phyloP scores from a whole-genome alignment of 2,888 invertebrate genomes.

The Himalopsyche japonica region DNA sequence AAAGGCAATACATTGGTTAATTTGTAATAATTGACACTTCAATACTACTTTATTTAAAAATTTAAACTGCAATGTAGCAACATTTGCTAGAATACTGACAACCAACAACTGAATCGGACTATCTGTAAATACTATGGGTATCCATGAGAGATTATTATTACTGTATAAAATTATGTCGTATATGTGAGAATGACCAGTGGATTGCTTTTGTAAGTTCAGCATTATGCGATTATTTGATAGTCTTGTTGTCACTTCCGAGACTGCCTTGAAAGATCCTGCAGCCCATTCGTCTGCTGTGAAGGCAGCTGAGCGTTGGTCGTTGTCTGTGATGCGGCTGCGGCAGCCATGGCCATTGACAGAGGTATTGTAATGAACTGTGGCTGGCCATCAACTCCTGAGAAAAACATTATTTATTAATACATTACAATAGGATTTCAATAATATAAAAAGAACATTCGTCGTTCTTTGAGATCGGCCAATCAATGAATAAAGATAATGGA shows the following conservation, averaged over 20 bases:
- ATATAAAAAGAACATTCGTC: too few species aligned
- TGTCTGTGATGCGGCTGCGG: conserved; percentile 53
- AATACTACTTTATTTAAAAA: too few species aligned
- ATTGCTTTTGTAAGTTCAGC: not conserved
- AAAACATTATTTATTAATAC: not conserved
- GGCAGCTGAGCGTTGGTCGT: conserved; percentile 47
- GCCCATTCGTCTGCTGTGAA: conserved; percentile 45
- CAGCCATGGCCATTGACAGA: conserved; percentile 67
- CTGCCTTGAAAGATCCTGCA: conserved; percentile 58
- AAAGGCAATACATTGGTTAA: too few species aligned
- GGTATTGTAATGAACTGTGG: conserved; percentile 74
- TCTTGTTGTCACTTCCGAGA: conserved; percentile 51
- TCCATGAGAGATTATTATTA: too few species aligned
- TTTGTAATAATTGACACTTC: too few species aligned
- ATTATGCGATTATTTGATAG: not conserved
- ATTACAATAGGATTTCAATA: not conserved
- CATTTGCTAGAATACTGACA: too few species aligned
- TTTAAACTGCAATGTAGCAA: too few species aligned
- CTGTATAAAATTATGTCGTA: too few species aligned
- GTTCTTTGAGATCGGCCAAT: too few species aligned
- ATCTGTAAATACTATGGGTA: too few species aligned
- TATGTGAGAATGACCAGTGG: not conserved
- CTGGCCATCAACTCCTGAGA: conserved; percentile 45
- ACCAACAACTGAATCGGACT: too few species aligned
- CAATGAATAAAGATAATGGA: too few species aligned